These are phyloP conservation scores for Acanthochromis polyacanthus DNA, from an alignment of 2,113 vertebrate genomes.

Conservation along the genomic window DNA sequence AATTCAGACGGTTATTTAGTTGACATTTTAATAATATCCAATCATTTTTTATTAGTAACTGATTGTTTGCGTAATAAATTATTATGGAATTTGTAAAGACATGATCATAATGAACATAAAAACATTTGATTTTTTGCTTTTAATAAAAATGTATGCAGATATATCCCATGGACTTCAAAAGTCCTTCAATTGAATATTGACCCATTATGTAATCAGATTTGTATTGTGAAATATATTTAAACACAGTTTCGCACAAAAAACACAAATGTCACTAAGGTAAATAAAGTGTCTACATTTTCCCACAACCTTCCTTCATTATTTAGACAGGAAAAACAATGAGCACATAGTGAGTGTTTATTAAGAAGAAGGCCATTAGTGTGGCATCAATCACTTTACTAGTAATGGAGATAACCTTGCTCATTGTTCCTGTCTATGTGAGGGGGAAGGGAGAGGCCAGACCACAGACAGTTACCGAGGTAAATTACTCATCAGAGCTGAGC, in stretches of 20 bases:
- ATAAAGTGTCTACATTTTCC: constrained; percentile 29
- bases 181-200: too few species aligned
- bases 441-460: not conserved
- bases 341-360: constrained; percentile 50
- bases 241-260: not conserved
- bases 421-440: constrained; percentile 38
- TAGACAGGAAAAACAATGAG: constrained; percentile 59
- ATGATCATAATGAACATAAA: too few species aligned
- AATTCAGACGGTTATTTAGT: too few species aligned
- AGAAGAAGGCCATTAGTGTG: constrained; percentile 56
- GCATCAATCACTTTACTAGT: constrained; percentile 71
- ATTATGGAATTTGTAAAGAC: too few species aligned
- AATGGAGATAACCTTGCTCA: constrained; percentile 65
- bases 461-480: constrained; percentile 37
- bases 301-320: constrained; percentile 67
- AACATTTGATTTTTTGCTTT: too few species aligned
- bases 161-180: too few species aligned
- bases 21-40: too few species aligned
- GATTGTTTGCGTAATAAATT: too few species aligned
- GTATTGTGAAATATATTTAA: not conserved
- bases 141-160: too few species aligned
- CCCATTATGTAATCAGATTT: too few species aligned
- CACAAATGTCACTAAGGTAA: not conserved
- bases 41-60: too few species aligned
- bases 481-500: constrained; percentile 39